Evolutionary conservation across 2,888 invertebrate species (phyloP), one percentile per base, ranked within the genome.

Genomic region (Atrina japonica): DNA sequence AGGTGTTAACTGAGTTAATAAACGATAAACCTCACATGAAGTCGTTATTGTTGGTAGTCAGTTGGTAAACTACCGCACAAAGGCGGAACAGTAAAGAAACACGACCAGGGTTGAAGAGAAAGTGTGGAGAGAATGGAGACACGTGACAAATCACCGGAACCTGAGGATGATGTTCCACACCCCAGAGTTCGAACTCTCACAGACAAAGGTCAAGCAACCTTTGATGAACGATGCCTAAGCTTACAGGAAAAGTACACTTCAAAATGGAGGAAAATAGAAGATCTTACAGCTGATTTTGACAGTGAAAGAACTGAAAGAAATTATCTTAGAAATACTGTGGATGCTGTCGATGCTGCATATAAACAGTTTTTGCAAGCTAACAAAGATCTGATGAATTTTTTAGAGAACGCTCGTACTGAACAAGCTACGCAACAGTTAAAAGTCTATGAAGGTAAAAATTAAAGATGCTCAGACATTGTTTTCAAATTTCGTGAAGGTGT

Each of bases 81-180:
- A n/a, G n/a, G n/a, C n/a, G n/a, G n/a, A 25, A 52, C 25, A 52
- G 52, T 52, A 52, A 52, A 23, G 11, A 27, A 52, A 21, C 25
- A 52, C 27, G 3, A 52, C 52, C 23, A 52, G 52, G 52, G 16
- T 21, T 27, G 16, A 47, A 7, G 14, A 14, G n/a, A n/a, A n/a
- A n/a, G n/a, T n/a, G n/a, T 7, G 9, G 47, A 9, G 29, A 52
- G n/a, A 14, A 52, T 52, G 52, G 52, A 21, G 16, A 52, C 52
- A 21, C 14, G 21, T 11, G 16, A 47, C 9, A n/a, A 47, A 1
- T 23, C 18, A 47, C 14, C 18, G 47, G 3, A 21, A 1, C 16
- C 7, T 11, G 52, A 27, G 27, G n/a, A n/a, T n/a, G n/a, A n/a
- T n/a, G n/a, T n/a, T n/a, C n/a, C n/a, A n/a, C n/a, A n/a, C n/a